Percentiles rank a stretch among this genome's conserved stretches.
phyloP scores from a whole-genome alignment of 2,113 vertebrate genomes.

The Trematomus loennbergii region DNA sequence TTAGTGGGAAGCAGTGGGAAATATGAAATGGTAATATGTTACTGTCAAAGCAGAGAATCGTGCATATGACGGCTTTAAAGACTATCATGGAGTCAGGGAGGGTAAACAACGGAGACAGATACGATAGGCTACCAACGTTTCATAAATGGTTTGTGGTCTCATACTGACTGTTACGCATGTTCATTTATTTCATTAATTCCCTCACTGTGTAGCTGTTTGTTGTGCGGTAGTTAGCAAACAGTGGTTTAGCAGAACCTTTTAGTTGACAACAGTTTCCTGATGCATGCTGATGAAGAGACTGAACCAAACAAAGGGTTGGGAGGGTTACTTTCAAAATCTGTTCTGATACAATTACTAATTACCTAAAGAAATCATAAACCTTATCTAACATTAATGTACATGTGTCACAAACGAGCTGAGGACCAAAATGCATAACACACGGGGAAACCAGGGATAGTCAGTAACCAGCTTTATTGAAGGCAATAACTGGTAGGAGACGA shows the following conservation, averaged over 20 bases:
- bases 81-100: not conserved
- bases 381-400: no score
- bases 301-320: not conserved
- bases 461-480: no score
- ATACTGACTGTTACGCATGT: not conserved
- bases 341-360: no score
- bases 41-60: not conserved
- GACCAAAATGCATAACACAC: no score
- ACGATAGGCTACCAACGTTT: not conserved
- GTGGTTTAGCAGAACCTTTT: not conserved
- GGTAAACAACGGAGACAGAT: not conserved
- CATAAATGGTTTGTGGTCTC: not conserved
- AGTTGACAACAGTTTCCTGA: not conserved
- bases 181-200: not conserved
- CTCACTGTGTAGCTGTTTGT: not conserved
- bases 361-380: no score
- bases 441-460: no score
- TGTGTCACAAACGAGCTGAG: no score
- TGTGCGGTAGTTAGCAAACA: not conserved
- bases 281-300: not conserved
- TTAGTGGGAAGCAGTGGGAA: slow-evolving; percentile 7
- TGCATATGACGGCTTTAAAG: slow-evolving; percentile 5
- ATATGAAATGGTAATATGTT: slow-evolving; percentile 20
- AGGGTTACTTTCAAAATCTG: no score
- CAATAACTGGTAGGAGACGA: no score